Evolutionary conservation across 1,140 invertebrate species (phyloP), one percentile per base, ranked within the genome.

Genomic region (Caerostris darwini): DNA sequence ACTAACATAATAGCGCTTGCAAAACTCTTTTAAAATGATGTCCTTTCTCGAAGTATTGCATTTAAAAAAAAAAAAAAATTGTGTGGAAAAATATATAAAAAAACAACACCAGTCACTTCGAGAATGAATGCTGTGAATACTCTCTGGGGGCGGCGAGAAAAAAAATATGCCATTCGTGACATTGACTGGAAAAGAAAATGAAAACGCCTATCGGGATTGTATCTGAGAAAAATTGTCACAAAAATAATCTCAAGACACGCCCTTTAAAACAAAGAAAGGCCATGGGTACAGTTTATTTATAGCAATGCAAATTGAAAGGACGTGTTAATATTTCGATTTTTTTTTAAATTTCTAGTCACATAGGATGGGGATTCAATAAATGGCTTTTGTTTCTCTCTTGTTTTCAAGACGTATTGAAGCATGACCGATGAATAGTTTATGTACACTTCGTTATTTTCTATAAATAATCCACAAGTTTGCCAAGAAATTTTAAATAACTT

Each of bases 231-330:
- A 17, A 34, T 77, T 77, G 71, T 77, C 71, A 34, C 71, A 77
- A 77, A 77, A 77, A 67, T 67, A 67, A 77, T 77, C 71, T 77
- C 71, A 77, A 12, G 71, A 77, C 71, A 77, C 71, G 71, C 71
- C 71, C 71, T 50, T 53, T 3, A 77, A 77, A 7, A 77, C 34
- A 77, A 77, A 77, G 71, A 77, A 77, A 77, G 71, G 61, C 61
- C 61, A 64, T 12, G 10, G 12, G 71, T 12, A 34, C 50, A 77
- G 71, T 77, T 77, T 77, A 77, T 77, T 77, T 77, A 77, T 77
- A 77, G 34, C 34, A 50, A 53, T 50, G 71, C 34, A 77, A 77
- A 77, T 12, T 3, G 34, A 77, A 77, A 53, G 12, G 10, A 77
- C 34, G 34, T 53, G 12, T 34, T 53, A 77, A 77, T 77, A 77